Evolutionary conservation across 2,113 vertebrate species (phyloP).

Genomic region (Centropristis striata): DNA sequence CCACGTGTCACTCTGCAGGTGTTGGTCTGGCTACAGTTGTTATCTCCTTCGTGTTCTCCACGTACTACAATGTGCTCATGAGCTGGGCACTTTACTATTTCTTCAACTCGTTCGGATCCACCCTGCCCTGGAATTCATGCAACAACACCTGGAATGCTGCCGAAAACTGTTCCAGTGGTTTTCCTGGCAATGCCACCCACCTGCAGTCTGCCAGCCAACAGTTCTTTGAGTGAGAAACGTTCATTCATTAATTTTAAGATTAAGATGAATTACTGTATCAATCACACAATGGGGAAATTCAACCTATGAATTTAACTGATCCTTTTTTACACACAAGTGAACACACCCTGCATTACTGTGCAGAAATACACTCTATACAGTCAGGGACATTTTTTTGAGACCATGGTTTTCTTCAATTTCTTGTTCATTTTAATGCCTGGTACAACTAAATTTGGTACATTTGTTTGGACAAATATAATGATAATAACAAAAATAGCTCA

Average conservation of each 20-base stretch:
- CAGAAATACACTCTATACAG: neutral
- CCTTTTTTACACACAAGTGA: too few species aligned
- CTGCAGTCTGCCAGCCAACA: constrained; percentile 85
- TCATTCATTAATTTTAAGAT: too few species aligned
- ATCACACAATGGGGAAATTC: too few species aligned
- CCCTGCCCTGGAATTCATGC: constrained; percentile 83
- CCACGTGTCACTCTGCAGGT: constrained; percentile 73
- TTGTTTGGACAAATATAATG: too few species aligned
- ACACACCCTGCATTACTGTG: neutral
- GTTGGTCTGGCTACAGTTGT: constrained; percentile 84
- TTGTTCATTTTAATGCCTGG: too few species aligned
- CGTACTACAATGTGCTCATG: constrained; percentile 86
- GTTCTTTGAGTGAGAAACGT: constrained; percentile 84
- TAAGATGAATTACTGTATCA: too few species aligned
- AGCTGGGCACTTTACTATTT: constrained; percentile 85
- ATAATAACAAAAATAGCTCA: too few species aligned
- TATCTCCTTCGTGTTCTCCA: constrained; percentile 83
- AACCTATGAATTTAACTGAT: too few species aligned
- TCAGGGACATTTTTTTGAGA: too few species aligned
- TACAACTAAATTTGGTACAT: too few species aligned
- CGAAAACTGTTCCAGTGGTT: constrained; percentile 83
- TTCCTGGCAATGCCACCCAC: constrained; percentile 75
- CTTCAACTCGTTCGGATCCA: constrained; percentile 78
- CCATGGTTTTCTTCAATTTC: too few species aligned
- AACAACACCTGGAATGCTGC: constrained; percentile 83